Evolutionary conservation across 2,888 invertebrate species (phyloP), one percentile per base, ranked within the genome.

Genomic region (Neria commutata): DNA sequence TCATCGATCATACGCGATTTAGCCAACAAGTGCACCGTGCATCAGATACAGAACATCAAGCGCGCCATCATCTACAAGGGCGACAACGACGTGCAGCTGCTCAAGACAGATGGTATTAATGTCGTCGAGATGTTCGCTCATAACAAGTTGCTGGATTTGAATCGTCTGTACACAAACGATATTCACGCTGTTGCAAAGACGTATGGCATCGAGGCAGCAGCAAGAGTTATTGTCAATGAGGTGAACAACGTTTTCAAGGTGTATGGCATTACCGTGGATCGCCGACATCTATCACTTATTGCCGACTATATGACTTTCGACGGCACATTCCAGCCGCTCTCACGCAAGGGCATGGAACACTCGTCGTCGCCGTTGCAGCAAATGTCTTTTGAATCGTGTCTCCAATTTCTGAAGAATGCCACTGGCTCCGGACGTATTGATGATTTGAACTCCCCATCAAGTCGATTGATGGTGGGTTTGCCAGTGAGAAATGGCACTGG

Each of bases 241-340:
- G 91, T 99, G 47, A 89, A 92, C 79, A 92, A 94, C 76, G 99
- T 99, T 29, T 99, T 99, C 81, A 92, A 91, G 68, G 95, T 95
- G 1, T 99, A 99, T 74, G 98, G 98, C 24, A 99, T 99, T 73
- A 88, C 89, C 8, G 97, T 99, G 2, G 95, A 98, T 83, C 90
- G 92, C 0, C 86, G 98, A 23, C 99, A 99, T 86, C 85, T 99
- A 72, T 88, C 90, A 0, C 83, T 99, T 4, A 88, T 98, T 54
- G 94, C 98, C 0, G 98, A 99, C 83, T 98, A 98, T 78, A 98
- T 99, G 98, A 99, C 98, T 0, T 95, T 89, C 70, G 92, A 92
- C 72, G 99, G 99, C 0, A 84, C 85, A 1, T 96, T 92, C 75
- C 90, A 91, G 73, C 92, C 98, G 0, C 88, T 98, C 81, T 98